A percentile compares a stretch with the other conserved stretches of the same genome.
phyloP scores from a whole-genome alignment of 2,888 invertebrate species.

The Caenorhabditis sp. region DNA sequence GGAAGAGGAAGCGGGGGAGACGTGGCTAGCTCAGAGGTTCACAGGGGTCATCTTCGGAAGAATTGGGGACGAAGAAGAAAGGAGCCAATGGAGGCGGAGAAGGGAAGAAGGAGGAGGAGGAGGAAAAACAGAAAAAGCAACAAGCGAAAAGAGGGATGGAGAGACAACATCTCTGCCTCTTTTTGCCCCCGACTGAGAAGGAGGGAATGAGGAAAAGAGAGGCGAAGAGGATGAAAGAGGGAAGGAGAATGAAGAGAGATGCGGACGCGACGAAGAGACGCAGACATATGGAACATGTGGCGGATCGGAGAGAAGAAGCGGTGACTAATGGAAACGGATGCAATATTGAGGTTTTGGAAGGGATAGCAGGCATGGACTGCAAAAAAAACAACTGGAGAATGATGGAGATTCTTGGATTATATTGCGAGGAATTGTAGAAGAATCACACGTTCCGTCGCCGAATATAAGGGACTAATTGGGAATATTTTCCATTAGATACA shows the following conservation, averaged over 20 bases:
- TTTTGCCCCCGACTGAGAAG: slow-evolving; percentile 32
- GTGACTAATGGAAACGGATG: slow-evolving; percentile 53
- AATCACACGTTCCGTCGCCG: too few species aligned
- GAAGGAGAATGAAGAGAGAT: slow-evolving; percentile 20
- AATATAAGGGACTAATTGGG: too few species aligned
- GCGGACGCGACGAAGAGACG: slow-evolving; percentile 42
- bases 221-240: slow-evolving; percentile 5
- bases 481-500: neutral
- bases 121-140: slow-evolving; percentile 56
- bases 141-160: slow-evolving; percentile 50
- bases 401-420: too few species aligned
- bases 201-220: slow-evolving; percentile 30
- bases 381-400: neutral
- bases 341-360: slow-evolving; percentile 25
- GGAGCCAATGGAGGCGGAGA: slow-evolving; percentile 15
- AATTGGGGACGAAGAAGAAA: slow-evolving; percentile 6
- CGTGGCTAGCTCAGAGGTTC: slow-evolving; percentile 1
- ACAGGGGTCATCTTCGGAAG: slow-evolving; percentile 22
- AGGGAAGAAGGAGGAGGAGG: slow-evolving; percentile 12
- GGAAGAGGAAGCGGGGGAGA: slow-evolving; percentile 14
- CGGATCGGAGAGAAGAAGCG: slow-evolving; percentile 38
- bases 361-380: slow-evolving; percentile 9
- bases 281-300: slow-evolving; percentile 56
- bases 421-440: too few species aligned
- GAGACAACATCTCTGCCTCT: slow-evolving; percentile 45